Conservation (phyloP, 2,888 invertebrate genomes). For the Melolontha melolontha region DNA sequence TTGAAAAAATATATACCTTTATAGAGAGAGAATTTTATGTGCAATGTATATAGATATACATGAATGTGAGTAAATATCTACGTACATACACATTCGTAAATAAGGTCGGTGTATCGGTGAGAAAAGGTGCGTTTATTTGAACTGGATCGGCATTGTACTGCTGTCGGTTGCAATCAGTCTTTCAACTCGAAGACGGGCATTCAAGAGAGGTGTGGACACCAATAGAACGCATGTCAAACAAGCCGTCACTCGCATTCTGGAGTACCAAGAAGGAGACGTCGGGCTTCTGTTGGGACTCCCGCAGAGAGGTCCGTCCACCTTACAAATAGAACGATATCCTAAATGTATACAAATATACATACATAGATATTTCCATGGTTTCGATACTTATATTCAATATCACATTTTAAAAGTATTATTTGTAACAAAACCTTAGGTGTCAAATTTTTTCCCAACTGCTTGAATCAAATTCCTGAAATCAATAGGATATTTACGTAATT, state of each 20-base stretch:
- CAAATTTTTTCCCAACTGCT: too few species aligned
- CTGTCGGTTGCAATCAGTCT: constrained; percentile 61
- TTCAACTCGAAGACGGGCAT: constrained; percentile 58
- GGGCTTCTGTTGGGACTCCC: constrained; percentile 40
- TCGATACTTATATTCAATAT: too few species aligned
- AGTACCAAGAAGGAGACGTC: constrained; percentile 37
- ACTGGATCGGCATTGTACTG: constrained; percentile 54
- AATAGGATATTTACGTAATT: too few species aligned
- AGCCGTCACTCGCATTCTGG: constrained; percentile 55
- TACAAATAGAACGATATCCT: constrained; percentile 11
- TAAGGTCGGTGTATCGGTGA: constrained; percentile 32
- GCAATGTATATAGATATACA: constrained; percentile 2
- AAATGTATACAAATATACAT: constrained; percentile 17
- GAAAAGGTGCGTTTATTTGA: constrained; percentile 38
- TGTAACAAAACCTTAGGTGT: too few species aligned
- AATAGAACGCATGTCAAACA: constrained; percentile 64
- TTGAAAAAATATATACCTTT: too few species aligned
- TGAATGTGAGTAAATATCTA: neutral
- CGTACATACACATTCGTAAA: neutral
- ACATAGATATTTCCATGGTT: too few species aligned
- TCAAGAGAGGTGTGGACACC: constrained; percentile 63
- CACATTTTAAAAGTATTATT: too few species aligned
- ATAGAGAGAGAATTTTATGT: neutral
- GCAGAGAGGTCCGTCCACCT: constrained; percentile 33
- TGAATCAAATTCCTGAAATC: too few species aligned